These are phyloP conservation scores for Thera obeliscata DNA, from an alignment of 2,888 invertebrate species.

Conservation along the genomic window DNA sequence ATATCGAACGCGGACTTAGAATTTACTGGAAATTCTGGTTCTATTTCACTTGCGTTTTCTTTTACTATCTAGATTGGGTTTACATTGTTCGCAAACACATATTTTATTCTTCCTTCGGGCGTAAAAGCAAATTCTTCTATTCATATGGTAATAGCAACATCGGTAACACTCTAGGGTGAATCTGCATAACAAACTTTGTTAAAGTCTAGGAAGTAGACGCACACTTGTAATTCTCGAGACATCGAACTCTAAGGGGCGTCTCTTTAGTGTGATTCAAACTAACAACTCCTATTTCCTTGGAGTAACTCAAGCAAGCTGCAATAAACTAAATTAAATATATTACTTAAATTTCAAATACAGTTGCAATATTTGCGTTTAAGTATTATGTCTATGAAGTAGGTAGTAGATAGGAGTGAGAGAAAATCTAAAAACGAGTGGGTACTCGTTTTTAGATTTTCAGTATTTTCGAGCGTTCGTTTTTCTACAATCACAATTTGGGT, in stretches of 20 bases:
- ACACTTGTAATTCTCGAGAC: constrained; percentile 21
- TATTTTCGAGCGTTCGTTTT: no score
- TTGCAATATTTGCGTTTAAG: background rate
- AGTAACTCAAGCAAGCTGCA: background rate
- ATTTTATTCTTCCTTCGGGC: constrained; percentile 29
- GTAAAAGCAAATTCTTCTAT: constrained; percentile 40
- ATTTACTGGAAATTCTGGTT: constrained; percentile 7
- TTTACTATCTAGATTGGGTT: constrained; percentile 18
- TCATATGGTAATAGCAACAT: constrained; percentile 44
- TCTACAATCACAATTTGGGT: no score
- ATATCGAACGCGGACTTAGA: constrained; percentile 9
- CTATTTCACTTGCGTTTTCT: constrained; percentile 17
- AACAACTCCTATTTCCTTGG: constrained; percentile 12
- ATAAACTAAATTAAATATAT: background rate
- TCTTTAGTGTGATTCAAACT: constrained; percentile 22
- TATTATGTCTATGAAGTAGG: no score
- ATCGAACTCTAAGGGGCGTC: constrained; percentile 18
- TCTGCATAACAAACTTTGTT: constrained; percentile 38
- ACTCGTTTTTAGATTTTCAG: no score
- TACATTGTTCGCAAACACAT: constrained; percentile 35
- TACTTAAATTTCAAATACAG: background rate
- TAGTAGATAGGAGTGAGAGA: no score
- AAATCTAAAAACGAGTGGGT: no score
- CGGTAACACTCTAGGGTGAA: constrained; percentile 41
- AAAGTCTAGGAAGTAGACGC: constrained; percentile 9